A percentile compares a stretch with the other conserved stretches of the same genome.
Evolutionary conservation across 2,113 vertebrate species (phyloP).

Genomic region (Malurus alboscapulatus): DNA sequence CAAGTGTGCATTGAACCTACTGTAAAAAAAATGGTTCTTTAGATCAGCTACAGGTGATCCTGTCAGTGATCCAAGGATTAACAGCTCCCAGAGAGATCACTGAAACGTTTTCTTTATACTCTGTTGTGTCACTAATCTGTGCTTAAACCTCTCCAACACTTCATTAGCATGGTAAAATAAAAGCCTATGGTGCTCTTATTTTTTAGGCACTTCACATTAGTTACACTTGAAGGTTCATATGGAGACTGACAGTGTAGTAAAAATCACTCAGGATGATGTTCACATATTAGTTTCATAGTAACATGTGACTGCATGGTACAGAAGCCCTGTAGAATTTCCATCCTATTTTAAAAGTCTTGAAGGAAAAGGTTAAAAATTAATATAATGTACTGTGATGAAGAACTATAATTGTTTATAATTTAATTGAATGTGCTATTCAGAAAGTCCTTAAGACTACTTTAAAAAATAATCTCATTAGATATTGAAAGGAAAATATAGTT

Average conservation of each 20-base stretch:
- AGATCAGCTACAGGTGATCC: background rate
- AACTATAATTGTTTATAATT: background rate
- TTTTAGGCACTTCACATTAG: background rate
- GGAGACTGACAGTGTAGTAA: background rate
- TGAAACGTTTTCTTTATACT: background rate
- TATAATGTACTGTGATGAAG: background rate
- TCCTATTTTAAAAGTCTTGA: background rate
- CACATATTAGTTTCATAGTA: background rate
- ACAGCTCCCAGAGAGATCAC: background rate
- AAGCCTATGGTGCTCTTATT: background rate
- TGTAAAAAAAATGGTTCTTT: background rate
- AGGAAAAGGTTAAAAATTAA: background rate
- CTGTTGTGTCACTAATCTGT: background rate
- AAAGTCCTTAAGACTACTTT: background rate
- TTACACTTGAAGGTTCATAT: background rate
- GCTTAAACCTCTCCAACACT: constrained; percentile 23
- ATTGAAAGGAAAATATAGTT: background rate
- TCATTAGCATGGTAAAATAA: background rate
- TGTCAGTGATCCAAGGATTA: background rate
- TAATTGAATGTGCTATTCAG: background rate
- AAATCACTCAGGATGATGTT: background rate
- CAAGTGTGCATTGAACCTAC: background rate
- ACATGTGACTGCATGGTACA: background rate
- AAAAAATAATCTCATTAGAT: constrained; percentile 15
- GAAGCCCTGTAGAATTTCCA: background rate